phyloP scores from a whole-genome alignment of 2,797 vertebrate genomes.

The Ctenopoma multispine region DNA sequence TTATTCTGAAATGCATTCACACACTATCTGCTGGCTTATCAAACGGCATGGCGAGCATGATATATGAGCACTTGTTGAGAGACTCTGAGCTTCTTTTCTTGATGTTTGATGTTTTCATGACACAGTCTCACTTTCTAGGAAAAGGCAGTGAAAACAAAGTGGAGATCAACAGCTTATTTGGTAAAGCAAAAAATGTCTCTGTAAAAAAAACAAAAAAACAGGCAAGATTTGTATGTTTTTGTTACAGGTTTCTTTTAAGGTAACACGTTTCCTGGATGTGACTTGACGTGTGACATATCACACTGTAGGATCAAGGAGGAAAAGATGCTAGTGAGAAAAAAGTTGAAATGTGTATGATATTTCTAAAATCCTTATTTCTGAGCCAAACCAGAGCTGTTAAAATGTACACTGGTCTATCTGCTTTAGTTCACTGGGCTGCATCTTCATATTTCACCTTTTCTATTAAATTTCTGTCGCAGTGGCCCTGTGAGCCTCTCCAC shows the following conservation, averaged over 20 bases:
- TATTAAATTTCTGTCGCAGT: slow-evolving; percentile 56
- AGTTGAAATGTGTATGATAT: slow-evolving; percentile 57
- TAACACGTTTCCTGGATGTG: slow-evolving; percentile 29
- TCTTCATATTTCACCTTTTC: slow-evolving; percentile 69
- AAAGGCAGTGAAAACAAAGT: slow-evolving; percentile 41
- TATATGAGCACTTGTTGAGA: slow-evolving; percentile 29
- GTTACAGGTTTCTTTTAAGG: slow-evolving; percentile 36
- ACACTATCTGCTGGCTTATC: slow-evolving; percentile 35
- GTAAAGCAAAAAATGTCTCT: slow-evolving; percentile 4
- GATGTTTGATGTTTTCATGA: slow-evolving; percentile 39
- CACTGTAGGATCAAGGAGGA: slow-evolving; percentile 44
- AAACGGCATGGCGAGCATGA: background rate
- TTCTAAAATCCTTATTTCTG: slow-evolving; percentile 49
- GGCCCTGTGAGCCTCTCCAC: slow-evolving; percentile 46
- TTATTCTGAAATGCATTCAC: slow-evolving; percentile 40
- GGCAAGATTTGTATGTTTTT: slow-evolving; percentile 15
- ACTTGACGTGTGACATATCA: slow-evolving; percentile 60
- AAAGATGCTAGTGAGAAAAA: slow-evolving; percentile 28
- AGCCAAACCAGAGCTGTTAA: slow-evolving; percentile 56
- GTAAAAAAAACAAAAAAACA: background rate
- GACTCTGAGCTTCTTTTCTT: slow-evolving; percentile 14
- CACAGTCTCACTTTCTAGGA: slow-evolving; percentile 13
- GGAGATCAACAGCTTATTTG: slow-evolving; percentile 42
- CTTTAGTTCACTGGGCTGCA: slow-evolving; percentile 70
- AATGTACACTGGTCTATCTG: slow-evolving; percentile 58